phyloP scores from a whole-genome alignment of 2,797 vertebrate species.

The Emys orbicularis region DNA sequence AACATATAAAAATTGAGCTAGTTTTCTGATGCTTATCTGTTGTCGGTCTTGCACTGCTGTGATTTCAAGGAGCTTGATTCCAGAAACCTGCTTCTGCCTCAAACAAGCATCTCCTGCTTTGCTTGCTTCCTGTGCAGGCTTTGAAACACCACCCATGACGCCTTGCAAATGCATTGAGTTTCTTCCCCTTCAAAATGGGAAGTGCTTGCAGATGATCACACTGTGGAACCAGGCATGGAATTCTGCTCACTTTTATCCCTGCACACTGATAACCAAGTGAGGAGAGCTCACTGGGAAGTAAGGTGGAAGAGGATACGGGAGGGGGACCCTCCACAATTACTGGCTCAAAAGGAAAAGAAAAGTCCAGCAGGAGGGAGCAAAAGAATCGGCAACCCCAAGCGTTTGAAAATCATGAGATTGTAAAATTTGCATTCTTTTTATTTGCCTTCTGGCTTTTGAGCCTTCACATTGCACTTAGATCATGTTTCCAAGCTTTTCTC shows the following conservation, averaged over 20 bases:
- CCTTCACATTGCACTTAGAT: neutral
- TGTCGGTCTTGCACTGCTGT: neutral
- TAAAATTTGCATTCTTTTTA: neutral
- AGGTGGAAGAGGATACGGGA: neutral
- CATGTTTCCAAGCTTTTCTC: neutral
- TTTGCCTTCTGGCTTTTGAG: neutral
- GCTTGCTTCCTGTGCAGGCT: neutral
- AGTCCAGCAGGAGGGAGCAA: neutral
- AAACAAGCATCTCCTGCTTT: neutral
- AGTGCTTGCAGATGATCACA: neutral
- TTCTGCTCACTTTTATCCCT: neutral
- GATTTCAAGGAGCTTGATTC: neutral
- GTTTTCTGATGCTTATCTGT: neutral
- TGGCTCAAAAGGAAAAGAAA: neutral
- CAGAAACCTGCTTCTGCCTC: neutral
- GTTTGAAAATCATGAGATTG: neutral
- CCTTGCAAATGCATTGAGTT: neutral
- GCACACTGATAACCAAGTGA: neutral
- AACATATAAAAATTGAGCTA: neutral
- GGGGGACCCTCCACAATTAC: neutral
- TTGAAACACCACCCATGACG: neutral
- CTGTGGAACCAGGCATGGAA: neutral
- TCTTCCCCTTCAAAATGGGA: neutral
- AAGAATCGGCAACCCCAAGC: neutral
- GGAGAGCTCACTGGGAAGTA: neutral